A percentile compares a stretch with the other conserved stretches of the same genome.
phyloP scores from a whole-genome alignment of 1,140 invertebrate species.

The Whitmania pigra region DNA sequence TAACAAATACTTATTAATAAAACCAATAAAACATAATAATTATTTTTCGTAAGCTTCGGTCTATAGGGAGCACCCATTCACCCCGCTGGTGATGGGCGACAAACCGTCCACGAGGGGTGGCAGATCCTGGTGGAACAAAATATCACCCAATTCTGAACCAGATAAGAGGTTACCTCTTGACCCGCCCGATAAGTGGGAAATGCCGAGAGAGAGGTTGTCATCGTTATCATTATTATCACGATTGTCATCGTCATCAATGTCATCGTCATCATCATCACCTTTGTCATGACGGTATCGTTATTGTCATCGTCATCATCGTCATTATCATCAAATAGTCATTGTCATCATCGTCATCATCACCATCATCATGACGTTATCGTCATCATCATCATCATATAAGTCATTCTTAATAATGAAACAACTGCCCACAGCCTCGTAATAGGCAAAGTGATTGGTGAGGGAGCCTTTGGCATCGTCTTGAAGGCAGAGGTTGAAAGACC shows the following conservation, averaged over 20 bases:
- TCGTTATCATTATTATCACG: background rate
- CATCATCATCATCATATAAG: background rate
- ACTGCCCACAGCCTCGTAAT: slow-evolving; percentile 28
- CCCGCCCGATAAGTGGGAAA: background rate
- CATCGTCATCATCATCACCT: slow-evolving; percentile 12
- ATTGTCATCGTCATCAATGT: background rate
- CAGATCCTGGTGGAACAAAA: too few relatives aligned
- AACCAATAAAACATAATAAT: background rate
- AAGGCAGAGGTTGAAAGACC: slow-evolving; percentile 50
- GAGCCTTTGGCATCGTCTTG: slow-evolving; percentile 79
- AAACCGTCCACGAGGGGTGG: too few relatives aligned
- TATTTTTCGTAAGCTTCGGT: background rate
- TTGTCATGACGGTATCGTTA: background rate
- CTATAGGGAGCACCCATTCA: too few relatives aligned
- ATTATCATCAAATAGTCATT: background rate
- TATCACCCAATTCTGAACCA: too few relatives aligned
- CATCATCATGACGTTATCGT: slow-evolving; percentile 9
- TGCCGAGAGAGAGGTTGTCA: slow-evolving; percentile 2
- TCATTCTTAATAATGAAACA: slow-evolving; percentile 14
- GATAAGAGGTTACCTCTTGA: too few relatives aligned
- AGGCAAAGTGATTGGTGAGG: slow-evolving; percentile 56
- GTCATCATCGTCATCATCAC: background rate
- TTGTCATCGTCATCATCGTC: background rate
- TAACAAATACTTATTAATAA: background rate
- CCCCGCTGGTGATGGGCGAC: too few relatives aligned